phyloP scores from a whole-genome alignment of 1,140 invertebrate species.

The Papilio dardanus region DNA sequence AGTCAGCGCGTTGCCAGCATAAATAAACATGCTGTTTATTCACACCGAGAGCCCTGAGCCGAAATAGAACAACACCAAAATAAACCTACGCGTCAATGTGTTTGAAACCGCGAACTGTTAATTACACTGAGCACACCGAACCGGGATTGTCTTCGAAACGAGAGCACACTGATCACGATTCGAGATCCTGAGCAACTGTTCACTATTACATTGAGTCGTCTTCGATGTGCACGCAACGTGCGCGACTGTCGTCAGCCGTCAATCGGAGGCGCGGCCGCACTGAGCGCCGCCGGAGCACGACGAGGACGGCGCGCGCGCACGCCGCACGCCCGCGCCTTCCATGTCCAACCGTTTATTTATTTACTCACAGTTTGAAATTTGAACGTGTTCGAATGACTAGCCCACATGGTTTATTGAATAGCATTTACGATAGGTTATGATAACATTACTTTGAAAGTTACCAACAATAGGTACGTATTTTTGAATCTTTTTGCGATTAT shows the following conservation, averaged over 20 bases:
- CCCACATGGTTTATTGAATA: constrained; percentile 51
- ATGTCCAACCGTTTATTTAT: constrained; percentile 74
- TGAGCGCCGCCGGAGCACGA: constrained; percentile 52
- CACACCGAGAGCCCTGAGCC: constrained; percentile 62
- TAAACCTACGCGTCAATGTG: constrained; percentile 61
- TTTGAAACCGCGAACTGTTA: constrained; percentile 50
- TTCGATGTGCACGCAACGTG: constrained; percentile 45
- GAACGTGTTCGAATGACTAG: constrained; percentile 73
- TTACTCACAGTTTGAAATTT: constrained; percentile 76
- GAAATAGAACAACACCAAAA: constrained; percentile 75
- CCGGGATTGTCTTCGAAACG: constrained; percentile 29
- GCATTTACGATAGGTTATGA: constrained; percentile 33
- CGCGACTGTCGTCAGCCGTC: constrained; percentile 15
- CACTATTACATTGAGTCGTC: constrained; percentile 44
- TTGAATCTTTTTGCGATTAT: constrained; percentile 1
- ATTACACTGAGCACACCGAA: constrained; percentile 43
- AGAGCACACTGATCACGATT: constrained; percentile 26
- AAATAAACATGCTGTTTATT: constrained; percentile 47
- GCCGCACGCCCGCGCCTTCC: constrained; percentile 60
- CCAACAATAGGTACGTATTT: background rate
- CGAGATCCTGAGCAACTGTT: constrained; percentile 24
- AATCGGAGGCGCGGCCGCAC: constrained; percentile 49
- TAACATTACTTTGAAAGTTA: background rate
- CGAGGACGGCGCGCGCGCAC: constrained; percentile 58
- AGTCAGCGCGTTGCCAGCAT: constrained; percentile 36